Evolutionary conservation across 2,113 vertebrate species (phyloP), one percentile per base, ranked within the genome.

Genomic region (Pristiophorus japonicus): DNA sequence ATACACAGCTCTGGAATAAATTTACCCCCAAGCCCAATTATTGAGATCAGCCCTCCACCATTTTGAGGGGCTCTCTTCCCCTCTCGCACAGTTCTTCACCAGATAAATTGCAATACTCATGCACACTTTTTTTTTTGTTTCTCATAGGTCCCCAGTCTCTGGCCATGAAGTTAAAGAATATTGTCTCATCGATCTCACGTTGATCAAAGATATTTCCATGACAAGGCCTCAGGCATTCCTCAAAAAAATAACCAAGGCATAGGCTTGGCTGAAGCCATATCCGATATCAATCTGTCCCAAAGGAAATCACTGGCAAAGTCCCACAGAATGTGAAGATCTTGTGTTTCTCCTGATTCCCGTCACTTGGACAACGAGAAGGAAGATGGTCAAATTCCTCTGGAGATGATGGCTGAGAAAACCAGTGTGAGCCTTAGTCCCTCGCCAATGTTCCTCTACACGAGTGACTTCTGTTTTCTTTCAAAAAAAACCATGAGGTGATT

Each of bases 1-100:
- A 47, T 67, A 14, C 55, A 62, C 4, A 94, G 93, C 45, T 94
- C 66, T 94, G 65, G 93, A 94, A 94, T 67, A 70, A 70, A 70
- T 14, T 34, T 16, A 18, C 27, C 22, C 93, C 65, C 38, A 65
- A 70, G 10, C 14, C 88, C 59, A 38, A 18, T 34, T 51, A 24
- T 59, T n/a, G 55, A 90, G 51, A 67, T 51, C 93, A 67, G 66
- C 66, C 93, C 66, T 30, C 93, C 42, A 34, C 42, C 65, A 94
- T 67, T 67, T 67, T 70, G 66, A 1, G 3, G 34, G 24, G 24
- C 4, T 34, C 66, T 94, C 66, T 47, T 94, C 27, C 42, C 93
- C 45, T 51, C 66, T 51, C 42, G 2, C 45, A 70, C 4, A 70
- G 30, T n/a, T 47, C 51, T 90, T 59, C 51, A n/a, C 93, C 93